Base-by-base conservation (phyloP, 2,113 vertebrate species). In the Miniopterus natalensis region DNA sequence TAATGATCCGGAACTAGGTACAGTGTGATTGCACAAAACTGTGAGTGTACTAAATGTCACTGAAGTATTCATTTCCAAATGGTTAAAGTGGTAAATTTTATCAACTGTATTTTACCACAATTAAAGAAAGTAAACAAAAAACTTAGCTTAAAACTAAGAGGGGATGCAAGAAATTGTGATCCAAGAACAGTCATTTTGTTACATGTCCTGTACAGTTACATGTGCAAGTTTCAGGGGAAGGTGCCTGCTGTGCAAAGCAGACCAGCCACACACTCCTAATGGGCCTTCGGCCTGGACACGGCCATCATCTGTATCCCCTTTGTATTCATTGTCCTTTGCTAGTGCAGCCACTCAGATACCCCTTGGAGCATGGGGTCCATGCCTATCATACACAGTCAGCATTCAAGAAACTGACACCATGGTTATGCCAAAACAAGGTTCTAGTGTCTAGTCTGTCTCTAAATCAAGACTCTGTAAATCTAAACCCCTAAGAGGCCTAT, bases 401-500 rank as follows among this genome's bases (percentile, higher is more conserved):
- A 40, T 85, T 85, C 10, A 68, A 83, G 55, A 79, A 79, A 53
- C 1, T 31, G 12, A 74, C 17, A 45, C 36, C 9, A 3, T 75
- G 14, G 65, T 73, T 42, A 57, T 59, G 7, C 23, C n/a, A 47
- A 73, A 47, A 23, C 21, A 88, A 9, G 8, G 3, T 21, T 75
- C 74, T 31, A 55, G 47, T 36, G 23, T 77, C 84, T 68, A 65
- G 5, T 49, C 8, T 83, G 3, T 75, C 21, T 89, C 79, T 84
- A 83, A 89, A 55, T 92, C 29, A 80, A n/a, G 84, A 49, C 6
- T 18, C 9, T 90, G 23, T 94, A 78, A 90, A 92, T 81, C 6
- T 70, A 75, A 83, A 42, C 13, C 7, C 68, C 18, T 21, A 25
- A 65, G 17, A 86, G 40, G 0, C 5, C 21, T 40, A 53, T 94